Percentiles rank a stretch among this genome's conserved stretches.
These are phyloP conservation scores for Mergus octosetaceus DNA, from an alignment of 2,797 vertebrate genomes.

Conservation along the genomic window DNA sequence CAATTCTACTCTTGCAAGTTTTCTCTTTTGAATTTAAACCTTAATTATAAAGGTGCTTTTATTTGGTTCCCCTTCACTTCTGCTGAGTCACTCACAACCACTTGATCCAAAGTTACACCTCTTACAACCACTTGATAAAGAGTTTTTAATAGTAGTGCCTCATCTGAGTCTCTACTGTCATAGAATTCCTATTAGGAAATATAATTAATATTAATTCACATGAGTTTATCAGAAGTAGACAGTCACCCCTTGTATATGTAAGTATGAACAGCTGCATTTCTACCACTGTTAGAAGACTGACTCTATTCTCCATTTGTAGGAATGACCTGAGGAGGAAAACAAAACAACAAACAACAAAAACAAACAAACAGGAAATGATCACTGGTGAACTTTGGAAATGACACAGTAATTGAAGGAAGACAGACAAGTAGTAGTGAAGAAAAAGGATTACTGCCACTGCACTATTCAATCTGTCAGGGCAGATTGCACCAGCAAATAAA, in stretches of 20 bases:
- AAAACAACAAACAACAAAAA: background rate
- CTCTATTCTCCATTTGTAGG: background rate
- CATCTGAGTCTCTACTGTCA: background rate
- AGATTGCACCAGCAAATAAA: background rate
- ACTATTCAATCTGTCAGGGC: background rate
- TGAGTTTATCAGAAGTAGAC: background rate
- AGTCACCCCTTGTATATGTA: background rate
- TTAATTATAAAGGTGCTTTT: background rate
- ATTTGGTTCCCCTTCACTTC: background rate
- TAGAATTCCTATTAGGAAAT: background rate
- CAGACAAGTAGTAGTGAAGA: background rate
- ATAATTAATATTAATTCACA: background rate
- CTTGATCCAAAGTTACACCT: background rate
- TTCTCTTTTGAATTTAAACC: slow-evolving; percentile 9
- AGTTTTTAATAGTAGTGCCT: background rate
- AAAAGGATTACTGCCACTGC: background rate
- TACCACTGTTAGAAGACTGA: background rate
- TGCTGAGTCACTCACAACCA: background rate
- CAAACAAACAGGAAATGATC: background rate
- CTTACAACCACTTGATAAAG: background rate
- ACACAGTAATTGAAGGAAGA: background rate
- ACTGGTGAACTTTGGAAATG: background rate
- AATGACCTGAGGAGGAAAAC: background rate
- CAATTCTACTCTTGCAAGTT: background rate
- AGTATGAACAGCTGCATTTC: background rate